Conservation (phyloP, 2,888 invertebrate genomes). For the Heterodera filipjevi region DNA sequence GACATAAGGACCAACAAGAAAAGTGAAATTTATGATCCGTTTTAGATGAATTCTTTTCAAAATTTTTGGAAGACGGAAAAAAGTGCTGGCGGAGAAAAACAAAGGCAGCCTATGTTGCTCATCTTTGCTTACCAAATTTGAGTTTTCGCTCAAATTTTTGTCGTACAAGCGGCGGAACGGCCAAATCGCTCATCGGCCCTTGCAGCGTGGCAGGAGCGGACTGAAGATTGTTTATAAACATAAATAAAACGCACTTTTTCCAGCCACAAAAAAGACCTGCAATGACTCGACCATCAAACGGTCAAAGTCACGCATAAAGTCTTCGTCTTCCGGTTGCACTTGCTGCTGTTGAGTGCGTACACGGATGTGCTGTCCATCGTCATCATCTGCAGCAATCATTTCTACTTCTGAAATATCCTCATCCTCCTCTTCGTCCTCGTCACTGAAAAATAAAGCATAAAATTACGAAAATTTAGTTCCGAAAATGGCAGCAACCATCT, state of each 20-base stretch:
- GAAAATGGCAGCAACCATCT: too few species aligned
- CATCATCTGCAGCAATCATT: constrained; percentile 21
- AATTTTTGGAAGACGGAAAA: too few species aligned
- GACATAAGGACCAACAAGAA: too few species aligned
- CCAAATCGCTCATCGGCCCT: constrained; percentile 47
- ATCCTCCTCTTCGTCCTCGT: constrained; percentile 19
- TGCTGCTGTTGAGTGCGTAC: constrained; percentile 38
- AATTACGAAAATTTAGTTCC: not conserved
- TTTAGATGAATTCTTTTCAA: too few species aligned
- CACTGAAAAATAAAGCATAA: not conserved
- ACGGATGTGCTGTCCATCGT: constrained; percentile 39
- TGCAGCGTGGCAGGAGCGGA: constrained; percentile 36
- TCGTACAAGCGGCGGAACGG: constrained; percentile 53
- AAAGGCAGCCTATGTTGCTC: too few species aligned
- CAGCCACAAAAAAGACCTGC: constrained; percentile 37
- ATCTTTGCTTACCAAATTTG: constrained; percentile 54
- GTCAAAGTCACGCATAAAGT: constrained; percentile 57
- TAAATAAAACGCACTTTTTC: constrained; percentile 11
- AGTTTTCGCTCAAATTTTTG: constrained; percentile 54
- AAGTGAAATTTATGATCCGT: too few species aligned
- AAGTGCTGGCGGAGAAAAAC: too few species aligned
- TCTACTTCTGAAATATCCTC: constrained; percentile 28
- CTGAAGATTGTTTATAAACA: constrained; percentile 34
- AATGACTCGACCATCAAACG: constrained; percentile 52
- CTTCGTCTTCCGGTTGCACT: constrained; percentile 54